Evolutionary conservation across 2,113 vertebrate species (phyloP), one percentile per base, ranked within the genome.

Genomic region (Procavia capensis): DNA sequence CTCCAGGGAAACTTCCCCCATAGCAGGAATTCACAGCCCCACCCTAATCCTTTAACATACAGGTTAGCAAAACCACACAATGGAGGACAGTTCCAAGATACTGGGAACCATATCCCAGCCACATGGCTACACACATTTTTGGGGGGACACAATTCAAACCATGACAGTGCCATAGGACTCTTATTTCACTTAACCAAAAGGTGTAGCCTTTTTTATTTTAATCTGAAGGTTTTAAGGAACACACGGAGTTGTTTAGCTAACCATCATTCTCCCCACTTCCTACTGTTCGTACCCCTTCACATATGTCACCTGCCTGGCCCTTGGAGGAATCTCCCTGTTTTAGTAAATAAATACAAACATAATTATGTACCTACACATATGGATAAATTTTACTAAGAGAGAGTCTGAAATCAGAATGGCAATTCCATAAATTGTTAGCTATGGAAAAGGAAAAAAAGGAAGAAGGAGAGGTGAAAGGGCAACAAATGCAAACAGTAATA

Each of bases 401-500:
- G 39, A 72, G 9, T 76, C 50, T 89, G 54, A 27, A 50, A 31
- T 75, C 81, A 82, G 81, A 90, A 70, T 76, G 66, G 31, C 29
- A 75, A 19, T 2, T 72, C 80, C 19, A 10, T 36, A 27, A 64
- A 8, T 63, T 9, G 41, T 13, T 86, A 36, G 41, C 19, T 70
- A 9, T 0, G 0, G 59, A 5, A 20, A 5, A 27, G 22, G 25
- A 2, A 2, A 41, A 2, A 19, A 20, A 34, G 34, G 39, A 47
- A 61, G 41, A 3, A 45, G 5, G 19, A 36, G 39, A 41, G 29
- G 8, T 41, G 20, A 57, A 89, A 85, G 27, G 39, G 24, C 50
- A 90, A 50, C 9, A 50, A 90, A 72, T 90, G 76, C 39, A 20
- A 76, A 25, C 7, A 95, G 20, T 50, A 93, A 63, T 41, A 92